Percentiles rank a stretch among this genome's conserved stretches.
Evolutionary conservation across 2,113 vertebrate species (phyloP).

Genomic region (Neoarius graeffei): DNA sequence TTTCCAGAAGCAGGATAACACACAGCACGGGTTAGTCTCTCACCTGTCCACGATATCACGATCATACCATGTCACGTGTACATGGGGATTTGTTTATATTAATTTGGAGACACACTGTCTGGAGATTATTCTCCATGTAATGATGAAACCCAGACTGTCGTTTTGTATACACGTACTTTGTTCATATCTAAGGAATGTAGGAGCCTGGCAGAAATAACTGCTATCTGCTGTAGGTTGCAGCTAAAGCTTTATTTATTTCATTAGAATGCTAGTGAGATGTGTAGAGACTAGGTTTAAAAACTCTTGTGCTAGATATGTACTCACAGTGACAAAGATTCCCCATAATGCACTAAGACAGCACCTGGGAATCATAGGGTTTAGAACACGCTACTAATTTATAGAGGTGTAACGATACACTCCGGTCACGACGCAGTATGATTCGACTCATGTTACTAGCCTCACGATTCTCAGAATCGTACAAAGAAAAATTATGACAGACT

Average conservation of each 20-base stretch:
- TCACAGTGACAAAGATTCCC: too few relatives aligned
- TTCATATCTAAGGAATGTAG: not conserved
- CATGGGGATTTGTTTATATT: too few relatives aligned
- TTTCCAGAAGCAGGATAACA: slow-evolving; percentile 56
- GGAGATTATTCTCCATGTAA: not conserved
- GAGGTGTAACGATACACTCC: not conserved
- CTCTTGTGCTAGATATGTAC: not conserved
- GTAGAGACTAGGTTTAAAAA: not conserved
- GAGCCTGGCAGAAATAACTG: not conserved
- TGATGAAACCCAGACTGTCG: not conserved
- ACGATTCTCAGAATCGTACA: not conserved
- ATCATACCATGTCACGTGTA: too few relatives aligned
- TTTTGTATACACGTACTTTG: not conserved
- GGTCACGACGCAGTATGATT: not conserved
- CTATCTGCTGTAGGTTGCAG: not conserved
- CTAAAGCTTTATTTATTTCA: not conserved
- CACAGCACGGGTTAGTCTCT: slow-evolving; percentile 52
- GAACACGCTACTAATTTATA: not conserved
- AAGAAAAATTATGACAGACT: not conserved
- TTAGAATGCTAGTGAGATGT: not conserved
- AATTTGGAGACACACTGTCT: too few relatives aligned
- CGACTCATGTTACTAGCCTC: not conserved
- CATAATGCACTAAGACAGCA: not conserved
- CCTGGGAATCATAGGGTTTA: not conserved
- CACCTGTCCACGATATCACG: not conserved